These are phyloP conservation scores for Mythimna vitellina DNA, from an alignment of 2,888 invertebrate species.

Conservation along the genomic window DNA sequence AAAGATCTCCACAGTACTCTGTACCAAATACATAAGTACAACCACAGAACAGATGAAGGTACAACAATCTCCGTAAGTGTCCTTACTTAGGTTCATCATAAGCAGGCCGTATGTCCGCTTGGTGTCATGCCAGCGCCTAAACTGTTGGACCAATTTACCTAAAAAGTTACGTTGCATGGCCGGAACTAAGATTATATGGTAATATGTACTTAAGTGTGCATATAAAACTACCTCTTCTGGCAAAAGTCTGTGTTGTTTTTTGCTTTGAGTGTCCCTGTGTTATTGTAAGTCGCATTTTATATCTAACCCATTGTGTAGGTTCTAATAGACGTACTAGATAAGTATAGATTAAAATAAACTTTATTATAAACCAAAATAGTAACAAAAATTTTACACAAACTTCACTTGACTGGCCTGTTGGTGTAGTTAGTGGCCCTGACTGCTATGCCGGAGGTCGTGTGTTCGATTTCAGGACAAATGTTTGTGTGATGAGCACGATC, in stretches of 20 bases:
- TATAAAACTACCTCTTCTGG: constrained; percentile 40
- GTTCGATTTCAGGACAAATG: too few species aligned
- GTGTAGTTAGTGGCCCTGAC: too few species aligned
- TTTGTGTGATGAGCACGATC: too few species aligned
- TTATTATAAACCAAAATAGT: too few species aligned
- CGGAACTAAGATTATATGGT: constrained; percentile 48
- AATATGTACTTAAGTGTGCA: constrained; percentile 43
- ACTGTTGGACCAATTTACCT: constrained; percentile 57
- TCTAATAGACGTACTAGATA: too few species aligned
- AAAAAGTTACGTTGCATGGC: constrained; percentile 46
- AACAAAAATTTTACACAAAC: too few species aligned
- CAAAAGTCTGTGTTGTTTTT: constrained; percentile 8
- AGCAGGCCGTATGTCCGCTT: constrained; percentile 39
- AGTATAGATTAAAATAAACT: too few species aligned
- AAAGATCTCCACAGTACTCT: background rate
- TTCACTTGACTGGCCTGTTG: too few species aligned
- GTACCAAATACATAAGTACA: background rate
- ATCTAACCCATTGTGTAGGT: too few species aligned
- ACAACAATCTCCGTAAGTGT: constrained; percentile 35
- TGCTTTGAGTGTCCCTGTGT: background rate
- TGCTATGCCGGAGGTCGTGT: too few species aligned
- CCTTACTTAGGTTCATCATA: constrained; percentile 42
- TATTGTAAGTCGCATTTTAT: background rate
- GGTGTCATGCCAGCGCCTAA: constrained; percentile 56
- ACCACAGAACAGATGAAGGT: too few species aligned